Evolutionary conservation across 2,888 invertebrate species (phyloP).

Genomic region (Zygothrica quintamaculata): DNA sequence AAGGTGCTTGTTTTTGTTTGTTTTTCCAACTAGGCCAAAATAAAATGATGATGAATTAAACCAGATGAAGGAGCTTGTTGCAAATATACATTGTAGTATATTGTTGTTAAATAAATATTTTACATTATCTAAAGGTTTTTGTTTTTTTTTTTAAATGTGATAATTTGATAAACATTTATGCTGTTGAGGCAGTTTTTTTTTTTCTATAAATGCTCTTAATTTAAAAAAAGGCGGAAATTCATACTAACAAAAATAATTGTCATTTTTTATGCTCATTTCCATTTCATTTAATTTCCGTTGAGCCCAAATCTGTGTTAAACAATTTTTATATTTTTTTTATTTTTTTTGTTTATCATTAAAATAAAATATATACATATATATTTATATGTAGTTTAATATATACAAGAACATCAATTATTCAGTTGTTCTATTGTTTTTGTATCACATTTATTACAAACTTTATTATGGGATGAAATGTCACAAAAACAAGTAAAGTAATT

Average conservation of each 20-base stretch:
- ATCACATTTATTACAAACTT: neutral
- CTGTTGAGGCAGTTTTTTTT: neutral
- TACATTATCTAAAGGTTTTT: neutral
- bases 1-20: constrained; percentile 46
- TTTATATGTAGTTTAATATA: too few relatives aligned
- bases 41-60: too few relatives aligned
- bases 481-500: constrained; percentile 8
- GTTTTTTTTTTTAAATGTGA: neutral
- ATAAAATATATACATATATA: too few relatives aligned
- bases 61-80: neutral
- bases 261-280: constrained; percentile 31
- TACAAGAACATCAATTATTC: too few relatives aligned
- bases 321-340: constrained; percentile 4
- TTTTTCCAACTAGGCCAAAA: constrained; percentile 6
- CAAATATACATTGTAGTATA: constrained; percentile 7
- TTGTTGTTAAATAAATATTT: constrained; percentile 19
- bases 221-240: constrained; percentile 38
- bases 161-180: constrained; percentile 15
- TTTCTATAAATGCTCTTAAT: constrained; percentile 26
- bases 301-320: constrained; percentile 38
- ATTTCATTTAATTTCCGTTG: constrained; percentile 60
- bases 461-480: constrained; percentile 22
- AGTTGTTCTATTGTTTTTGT: constrained; percentile 1
- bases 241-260: neutral
- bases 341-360: neutral